Conservation (phyloP, 2,888 invertebrate species). For the Drosophila neonasuta region DNA sequence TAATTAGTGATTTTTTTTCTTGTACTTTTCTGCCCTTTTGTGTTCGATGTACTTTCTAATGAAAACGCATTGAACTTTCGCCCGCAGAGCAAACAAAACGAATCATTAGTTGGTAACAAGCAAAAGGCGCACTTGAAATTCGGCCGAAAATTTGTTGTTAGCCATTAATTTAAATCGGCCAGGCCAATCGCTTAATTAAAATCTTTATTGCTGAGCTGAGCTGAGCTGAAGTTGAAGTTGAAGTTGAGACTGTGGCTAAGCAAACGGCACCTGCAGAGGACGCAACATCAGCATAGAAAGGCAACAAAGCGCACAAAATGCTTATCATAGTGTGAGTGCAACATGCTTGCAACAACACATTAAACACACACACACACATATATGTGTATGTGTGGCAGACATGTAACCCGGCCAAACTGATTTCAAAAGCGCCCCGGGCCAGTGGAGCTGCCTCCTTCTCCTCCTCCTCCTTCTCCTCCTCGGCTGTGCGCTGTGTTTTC, state of each 20-base stretch:
- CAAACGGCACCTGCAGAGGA: conserved; percentile 33
- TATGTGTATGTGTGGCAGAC: neutral
- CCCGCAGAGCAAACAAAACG: conserved; percentile 16
- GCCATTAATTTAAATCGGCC: conserved; percentile 56
- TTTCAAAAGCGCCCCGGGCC: conserved; percentile 48
- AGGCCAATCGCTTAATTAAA: conserved; percentile 74
- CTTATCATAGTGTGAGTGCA: conserved; percentile 34
- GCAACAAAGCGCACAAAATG: conserved; percentile 40
- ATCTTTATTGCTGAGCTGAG: conserved; percentile 64
- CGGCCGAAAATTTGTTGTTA: conserved; percentile 37
- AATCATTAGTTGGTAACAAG: conserved; percentile 50
- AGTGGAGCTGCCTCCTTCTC: conserved; percentile 14
- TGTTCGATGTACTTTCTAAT: conserved; percentile 17
- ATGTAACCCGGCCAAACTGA: conserved; percentile 47
- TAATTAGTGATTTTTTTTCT: too few relatives aligned
- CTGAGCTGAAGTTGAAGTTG: conserved; percentile 6
- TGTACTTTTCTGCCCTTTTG: neutral
- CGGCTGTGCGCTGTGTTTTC: conserved; percentile 11
- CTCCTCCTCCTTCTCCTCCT: too few relatives aligned
- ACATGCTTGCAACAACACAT: conserved; percentile 21
- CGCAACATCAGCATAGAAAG: conserved; percentile 31
- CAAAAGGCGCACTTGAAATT: conserved; percentile 51
- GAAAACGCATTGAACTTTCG: conserved; percentile 36
- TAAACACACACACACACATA: conserved; percentile 17
- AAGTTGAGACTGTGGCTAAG: neutral